These are phyloP conservation scores for Tenebrio molitor DNA, from an alignment of 1,140 invertebrate genomes.

Conservation along the genomic window DNA sequence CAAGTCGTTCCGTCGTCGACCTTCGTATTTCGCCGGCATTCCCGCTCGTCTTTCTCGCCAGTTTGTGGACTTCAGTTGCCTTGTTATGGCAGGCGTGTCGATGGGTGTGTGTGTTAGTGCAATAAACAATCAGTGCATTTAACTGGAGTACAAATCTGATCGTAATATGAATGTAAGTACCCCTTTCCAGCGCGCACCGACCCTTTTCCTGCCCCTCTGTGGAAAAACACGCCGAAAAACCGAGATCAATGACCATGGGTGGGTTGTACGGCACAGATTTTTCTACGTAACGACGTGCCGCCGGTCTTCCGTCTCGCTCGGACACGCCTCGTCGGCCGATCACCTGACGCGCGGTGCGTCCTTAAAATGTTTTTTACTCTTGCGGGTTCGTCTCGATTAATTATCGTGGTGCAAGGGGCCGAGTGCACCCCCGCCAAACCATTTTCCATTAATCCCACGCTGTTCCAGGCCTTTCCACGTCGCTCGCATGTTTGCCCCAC, in stretches of 20 bases:
- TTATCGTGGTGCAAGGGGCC: constrained; percentile 11
- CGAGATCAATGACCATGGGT: constrained; percentile 43
- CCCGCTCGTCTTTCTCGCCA: not conserved
- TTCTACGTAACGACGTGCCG: constrained; percentile 10
- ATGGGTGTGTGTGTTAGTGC: constrained; percentile 40
- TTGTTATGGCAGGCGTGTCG: constrained; percentile 34
- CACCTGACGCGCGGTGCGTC: not conserved
- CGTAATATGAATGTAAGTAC: constrained; percentile 40
- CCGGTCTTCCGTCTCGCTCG: not conserved
- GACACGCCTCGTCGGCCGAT: not conserved
- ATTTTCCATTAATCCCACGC: too few relatives aligned
- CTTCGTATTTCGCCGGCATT: constrained; percentile 20
- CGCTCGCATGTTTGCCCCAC: too few relatives aligned
- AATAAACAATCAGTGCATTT: constrained; percentile 39
- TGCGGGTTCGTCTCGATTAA: not conserved
- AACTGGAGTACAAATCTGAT: constrained; percentile 3
- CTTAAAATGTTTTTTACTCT: not conserved
- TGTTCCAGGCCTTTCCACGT: too few relatives aligned
- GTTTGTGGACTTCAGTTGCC: constrained; percentile 25
- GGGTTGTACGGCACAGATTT: constrained; percentile 43
- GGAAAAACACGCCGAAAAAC: constrained; percentile 16
- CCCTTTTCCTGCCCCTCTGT: not conserved
- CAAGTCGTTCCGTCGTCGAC: not conserved
- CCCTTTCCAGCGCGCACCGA: not conserved
- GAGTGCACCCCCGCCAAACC: too few relatives aligned